Conservation (phyloP, 2,113 vertebrate genomes). For the Nematolebias whitei region DNA sequence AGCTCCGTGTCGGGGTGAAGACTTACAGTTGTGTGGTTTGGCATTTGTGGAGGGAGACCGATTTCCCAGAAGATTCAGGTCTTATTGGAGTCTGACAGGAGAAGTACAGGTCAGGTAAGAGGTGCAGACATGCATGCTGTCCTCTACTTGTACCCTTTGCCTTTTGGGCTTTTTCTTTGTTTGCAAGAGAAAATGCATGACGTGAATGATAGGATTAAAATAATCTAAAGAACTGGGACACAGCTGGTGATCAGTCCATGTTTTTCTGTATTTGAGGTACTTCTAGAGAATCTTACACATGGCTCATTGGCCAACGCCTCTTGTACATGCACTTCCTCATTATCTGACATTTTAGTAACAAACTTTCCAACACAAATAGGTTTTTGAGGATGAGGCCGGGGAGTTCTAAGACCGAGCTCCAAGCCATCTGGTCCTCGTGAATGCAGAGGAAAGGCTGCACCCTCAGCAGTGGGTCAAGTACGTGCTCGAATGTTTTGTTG, state of each 20-base stretch:
- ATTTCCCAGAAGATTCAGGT: not conserved
- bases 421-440: constrained; percentile 49
- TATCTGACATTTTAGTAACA: not conserved
- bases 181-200: no score
- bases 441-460: constrained; percentile 29
- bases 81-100: not conserved
- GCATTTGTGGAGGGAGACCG: constrained; percentile 8
- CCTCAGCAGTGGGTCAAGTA: constrained; percentile 41
- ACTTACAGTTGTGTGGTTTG: not conserved
- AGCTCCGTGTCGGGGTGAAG: constrained; percentile 5
- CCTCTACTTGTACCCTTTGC: constrained; percentile 9
- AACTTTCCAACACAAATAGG: constrained; percentile 13
- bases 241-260: not conserved
- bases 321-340: not conserved
- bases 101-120: constrained; percentile 15
- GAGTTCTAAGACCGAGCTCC: constrained; percentile 27
- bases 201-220: not conserved
- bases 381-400: constrained; percentile 29
- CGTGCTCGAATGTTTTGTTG: constrained; percentile 17
- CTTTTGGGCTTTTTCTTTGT: no score
- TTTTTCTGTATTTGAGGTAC: not conserved
- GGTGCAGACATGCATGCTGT: not conserved
- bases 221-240: not conserved
- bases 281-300: not conserved
- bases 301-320: not conserved